Base-by-base conservation (phyloP, 2,888 invertebrate species). In the Drosophila mimica region DNA sequence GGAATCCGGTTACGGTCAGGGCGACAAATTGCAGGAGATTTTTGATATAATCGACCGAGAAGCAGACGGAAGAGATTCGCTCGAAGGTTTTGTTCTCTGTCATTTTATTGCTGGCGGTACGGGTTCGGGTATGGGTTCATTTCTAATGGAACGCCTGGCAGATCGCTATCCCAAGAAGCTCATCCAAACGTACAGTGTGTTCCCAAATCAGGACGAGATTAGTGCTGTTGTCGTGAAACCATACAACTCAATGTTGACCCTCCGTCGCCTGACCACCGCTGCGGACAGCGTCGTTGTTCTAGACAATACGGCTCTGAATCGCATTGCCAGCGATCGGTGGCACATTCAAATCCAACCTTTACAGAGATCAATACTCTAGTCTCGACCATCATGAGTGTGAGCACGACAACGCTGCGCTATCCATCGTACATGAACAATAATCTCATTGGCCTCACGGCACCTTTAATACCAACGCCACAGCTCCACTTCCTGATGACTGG, bases 51-150 rank as follows among this genome's bases (percentile, higher is more conserved):
- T 99, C 76, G 99, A 99, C 93, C 95, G 99, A 88, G 99, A 99
- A 94, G 99, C 99, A 5, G 99, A 99, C 93, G 99, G 99, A 48
- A 98, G 99, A 93, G 99, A 99, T 92, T 99, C 98, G 91, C 95
- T 99, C 62, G 99, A 99, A 94, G 99, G 99, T 1, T 99, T 99
- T 94, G 98, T 99, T 33, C 94, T 99, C 63, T 99, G 99, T 89
- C 99, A 99, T 94, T 99, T 99, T 8, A 99, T 99, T 93, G 99
- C 99, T 59, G 99, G 99, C 51, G 99, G 99, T 61, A 99, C 99
- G n/a, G 99, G 99, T 0, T 99, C 99, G 0, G 99, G 99, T 17
- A 98, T 99, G 97, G 99, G 99, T 1, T 99, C 99, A 0, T 98
- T 97, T 91, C 96, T 98, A 83, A 94, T 98, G 88, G 98, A 98